phyloP scores from a whole-genome alignment of 1,140 invertebrate species.

The Galleria mellonella region DNA sequence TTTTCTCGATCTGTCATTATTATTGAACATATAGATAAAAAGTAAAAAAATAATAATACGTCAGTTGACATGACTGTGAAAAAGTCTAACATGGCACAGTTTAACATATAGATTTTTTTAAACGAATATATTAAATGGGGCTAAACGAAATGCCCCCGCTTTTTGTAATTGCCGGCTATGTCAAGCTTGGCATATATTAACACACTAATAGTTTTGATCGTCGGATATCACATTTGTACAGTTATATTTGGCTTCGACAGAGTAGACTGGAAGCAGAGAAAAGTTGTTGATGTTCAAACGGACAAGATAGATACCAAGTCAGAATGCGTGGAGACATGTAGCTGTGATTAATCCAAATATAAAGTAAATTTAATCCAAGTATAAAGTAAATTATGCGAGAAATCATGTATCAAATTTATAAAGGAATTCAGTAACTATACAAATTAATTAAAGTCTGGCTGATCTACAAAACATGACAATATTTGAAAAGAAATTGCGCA shows the following conservation, averaged over 20 bases:
- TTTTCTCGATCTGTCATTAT: no score
- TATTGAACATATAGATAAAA: no score
- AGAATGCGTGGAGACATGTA: constrained; percentile 32
- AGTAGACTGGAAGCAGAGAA: constrained; percentile 7
- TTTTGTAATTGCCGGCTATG: constrained; percentile 33
- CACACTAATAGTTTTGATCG: constrained; percentile 25
- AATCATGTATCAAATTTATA: no score
- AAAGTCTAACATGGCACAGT: constrained; percentile 14
- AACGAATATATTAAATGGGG: constrained; percentile 19
- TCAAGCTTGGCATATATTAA: constrained; percentile 24
- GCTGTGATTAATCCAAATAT: constrained; percentile 15
- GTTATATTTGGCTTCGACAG: constrained; percentile 33
- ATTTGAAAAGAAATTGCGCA: constrained; percentile 29
- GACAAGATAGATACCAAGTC: constrained; percentile 21
- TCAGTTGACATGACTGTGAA: no score
- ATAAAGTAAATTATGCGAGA: no score
- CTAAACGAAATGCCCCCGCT: constrained; percentile 31
- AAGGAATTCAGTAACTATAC: no score
- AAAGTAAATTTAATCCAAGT: no score
- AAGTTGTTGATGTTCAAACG: constrained; percentile 20
- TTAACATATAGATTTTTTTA: constrained; percentile 17
- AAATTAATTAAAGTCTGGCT: no score
- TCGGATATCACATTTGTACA: constrained; percentile 29
- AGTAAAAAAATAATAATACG: no score
- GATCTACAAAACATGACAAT: constrained; percentile 26